Evolutionary conservation across 2,113 vertebrate species (phyloP), one percentile per base, ranked within the genome.

Genomic region (Rhodinocichla rosea): DNA sequence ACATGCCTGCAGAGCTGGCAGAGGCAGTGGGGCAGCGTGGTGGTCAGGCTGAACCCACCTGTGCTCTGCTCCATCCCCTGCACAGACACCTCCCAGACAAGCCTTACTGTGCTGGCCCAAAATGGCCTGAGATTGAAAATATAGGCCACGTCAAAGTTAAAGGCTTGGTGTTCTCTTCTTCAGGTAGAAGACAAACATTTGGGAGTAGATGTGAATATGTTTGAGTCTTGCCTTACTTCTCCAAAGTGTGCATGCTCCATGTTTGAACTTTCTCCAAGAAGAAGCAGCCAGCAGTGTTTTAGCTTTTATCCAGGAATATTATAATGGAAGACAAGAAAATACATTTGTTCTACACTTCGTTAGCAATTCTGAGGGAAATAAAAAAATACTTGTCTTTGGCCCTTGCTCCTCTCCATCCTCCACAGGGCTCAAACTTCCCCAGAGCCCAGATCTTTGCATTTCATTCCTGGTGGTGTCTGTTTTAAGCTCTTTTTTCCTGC

Each of bases 161-260:
- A 56, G 57, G 42, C 37, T 50, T 71, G 47, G 15, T 26, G 33
- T 30, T 85, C 47, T 56, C 74, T 81, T 42, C 81, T 87, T 56
- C 70, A 70, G 7, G 19, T 33, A 33, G 32, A 70, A 83, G 55
- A 35, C 33, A 81, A 40, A 65, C 32, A 30, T 35, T 42, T 52
- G 82, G 59, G 53, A 81, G 56, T 15, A 50, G 47, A 30, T 3
- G 2, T 35, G 33, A 49, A 42, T 26, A 13, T 13, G 30, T 63
- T 33, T 37, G 60, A 42, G 33, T 42, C 35, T 50, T 17, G 62
- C 37, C 16, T 59, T 63, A 32, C 16, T 15, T 62, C 45, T 71
- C 63, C 2, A 0, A 33, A 18, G 57, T 35, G 44, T 2, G 0
- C 6, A 17, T 4, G 8, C 27, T 24, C 17, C 4, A 0, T 15